Conservation (phyloP, 1,140 invertebrate genomes). For the Achatina immaculata region DNA sequence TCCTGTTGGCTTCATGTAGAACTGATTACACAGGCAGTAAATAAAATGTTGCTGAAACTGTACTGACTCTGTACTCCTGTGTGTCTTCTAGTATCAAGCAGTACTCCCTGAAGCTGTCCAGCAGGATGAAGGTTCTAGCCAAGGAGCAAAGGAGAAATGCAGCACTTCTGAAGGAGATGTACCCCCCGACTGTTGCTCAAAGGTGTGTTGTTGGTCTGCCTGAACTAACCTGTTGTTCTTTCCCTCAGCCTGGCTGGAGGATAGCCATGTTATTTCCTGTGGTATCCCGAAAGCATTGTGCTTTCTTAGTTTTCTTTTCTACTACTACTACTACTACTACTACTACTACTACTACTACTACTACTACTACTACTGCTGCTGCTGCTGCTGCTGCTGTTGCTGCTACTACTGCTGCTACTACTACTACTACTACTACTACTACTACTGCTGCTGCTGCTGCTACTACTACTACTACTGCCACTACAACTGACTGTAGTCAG, state of each 20-base stretch:
- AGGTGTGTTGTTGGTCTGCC: too few relatives aligned
- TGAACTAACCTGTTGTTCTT: neutral
- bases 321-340: neutral
- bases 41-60: too few relatives aligned
- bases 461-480: too few relatives aligned
- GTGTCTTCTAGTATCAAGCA: neutral
- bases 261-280: neutral
- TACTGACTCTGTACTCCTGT: too few relatives aligned
- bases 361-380: neutral
- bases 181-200: neutral
- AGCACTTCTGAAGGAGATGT: constrained; percentile 4
- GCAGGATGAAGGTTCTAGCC: neutral
- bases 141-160: neutral
- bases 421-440: too few relatives aligned
- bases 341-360: neutral
- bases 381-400: too few relatives aligned
- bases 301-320: neutral
- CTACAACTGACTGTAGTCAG: too few relatives aligned
- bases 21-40: too few relatives aligned
- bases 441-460: too few relatives aligned
- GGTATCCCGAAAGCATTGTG: neutral
- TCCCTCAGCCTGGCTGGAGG: neutral
- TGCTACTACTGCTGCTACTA: too few relatives aligned
- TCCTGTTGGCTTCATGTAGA: too few relatives aligned
- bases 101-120: neutral